Evolutionary conservation across 1,140 invertebrate species (phyloP).

Genomic region (Atta cephalotes): DNA sequence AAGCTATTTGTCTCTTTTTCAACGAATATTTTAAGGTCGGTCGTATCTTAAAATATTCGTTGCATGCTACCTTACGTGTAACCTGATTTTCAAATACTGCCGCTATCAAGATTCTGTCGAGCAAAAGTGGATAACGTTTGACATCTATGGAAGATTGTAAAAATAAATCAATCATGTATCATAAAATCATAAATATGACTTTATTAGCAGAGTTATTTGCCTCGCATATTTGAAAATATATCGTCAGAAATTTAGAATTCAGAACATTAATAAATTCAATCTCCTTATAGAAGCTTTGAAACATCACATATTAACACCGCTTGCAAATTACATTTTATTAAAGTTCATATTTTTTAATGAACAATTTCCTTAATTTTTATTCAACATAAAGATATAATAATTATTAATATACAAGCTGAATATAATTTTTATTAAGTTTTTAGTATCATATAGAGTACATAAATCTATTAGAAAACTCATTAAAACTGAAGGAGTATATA

Average conservation of each 20-base stretch:
- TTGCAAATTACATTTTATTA: background rate
- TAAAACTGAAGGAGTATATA: background rate
- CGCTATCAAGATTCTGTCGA: slow-evolving; percentile 43
- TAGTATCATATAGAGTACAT: no score
- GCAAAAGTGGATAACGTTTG: slow-evolving; percentile 38
- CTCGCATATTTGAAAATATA: background rate
- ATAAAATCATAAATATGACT: background rate
- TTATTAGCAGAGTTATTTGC: background rate
- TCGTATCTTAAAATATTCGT: slow-evolving; percentile 55
- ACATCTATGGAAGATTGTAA: slow-evolving; percentile 23
- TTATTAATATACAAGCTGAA: background rate
- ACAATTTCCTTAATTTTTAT: background rate
- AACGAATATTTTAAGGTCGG: slow-evolving; percentile 36
- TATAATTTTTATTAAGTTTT: background rate
- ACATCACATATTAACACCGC: background rate
- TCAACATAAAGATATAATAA: background rate
- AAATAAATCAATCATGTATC: slow-evolving; percentile 23
- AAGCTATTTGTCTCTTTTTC: slow-evolving; percentile 59
- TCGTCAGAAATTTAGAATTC: background rate
- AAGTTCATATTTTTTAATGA: background rate
- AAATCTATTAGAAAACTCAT: background rate
- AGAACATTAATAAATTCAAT: background rate
- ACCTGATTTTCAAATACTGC: slow-evolving; percentile 53
- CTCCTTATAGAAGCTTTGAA: background rate
- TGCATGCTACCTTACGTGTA: slow-evolving; percentile 55